Evolutionary conservation across 2,888 invertebrate genomes (phyloP).

Genomic region (Mythimna lalbum): DNA sequence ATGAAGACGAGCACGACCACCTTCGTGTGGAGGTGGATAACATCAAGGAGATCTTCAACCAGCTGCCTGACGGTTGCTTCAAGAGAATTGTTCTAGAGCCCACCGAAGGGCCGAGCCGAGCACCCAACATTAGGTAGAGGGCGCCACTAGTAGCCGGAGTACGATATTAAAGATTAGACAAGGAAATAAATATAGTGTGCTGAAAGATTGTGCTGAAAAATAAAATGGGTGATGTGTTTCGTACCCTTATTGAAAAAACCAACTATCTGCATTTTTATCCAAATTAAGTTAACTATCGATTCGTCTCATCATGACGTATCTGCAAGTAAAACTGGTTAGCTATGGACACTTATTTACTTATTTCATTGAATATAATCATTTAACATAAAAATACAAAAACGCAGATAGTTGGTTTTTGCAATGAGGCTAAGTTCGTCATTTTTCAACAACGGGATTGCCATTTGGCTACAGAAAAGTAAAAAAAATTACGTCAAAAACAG

Average conservation of each 20-base stretch:
- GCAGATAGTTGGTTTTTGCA: too few relatives aligned
- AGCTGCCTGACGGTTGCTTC: conserved; percentile 95
- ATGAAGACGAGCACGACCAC: conserved; percentile 93
- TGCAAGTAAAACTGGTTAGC: too few relatives aligned
- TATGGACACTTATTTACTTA: too few relatives aligned
- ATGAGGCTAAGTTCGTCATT: background rate
- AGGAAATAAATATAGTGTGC: background rate
- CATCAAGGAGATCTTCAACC: conserved; percentile 94
- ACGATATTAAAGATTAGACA: background rate
- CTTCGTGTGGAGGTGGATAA: conserved; percentile 95
- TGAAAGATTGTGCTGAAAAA: background rate
- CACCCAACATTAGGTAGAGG: conserved; percentile 75
- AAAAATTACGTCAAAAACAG: background rate
- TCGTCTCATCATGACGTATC: too few relatives aligned
- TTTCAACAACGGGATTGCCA: background rate
- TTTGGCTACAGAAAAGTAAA: background rate
- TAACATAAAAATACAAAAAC: too few relatives aligned
- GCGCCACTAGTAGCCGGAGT: background rate
- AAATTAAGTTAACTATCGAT: too few relatives aligned
- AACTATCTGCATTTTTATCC: too few relatives aligned
- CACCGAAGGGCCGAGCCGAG: conserved; percentile 81
- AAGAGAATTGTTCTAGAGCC: conserved; percentile 95
- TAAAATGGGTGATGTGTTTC: background rate
- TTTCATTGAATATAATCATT: too few relatives aligned
- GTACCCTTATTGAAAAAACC: too few relatives aligned